Evolutionary conservation across 2,797 vertebrate species (phyloP).

Genomic region (Coluber constrictor): DNA sequence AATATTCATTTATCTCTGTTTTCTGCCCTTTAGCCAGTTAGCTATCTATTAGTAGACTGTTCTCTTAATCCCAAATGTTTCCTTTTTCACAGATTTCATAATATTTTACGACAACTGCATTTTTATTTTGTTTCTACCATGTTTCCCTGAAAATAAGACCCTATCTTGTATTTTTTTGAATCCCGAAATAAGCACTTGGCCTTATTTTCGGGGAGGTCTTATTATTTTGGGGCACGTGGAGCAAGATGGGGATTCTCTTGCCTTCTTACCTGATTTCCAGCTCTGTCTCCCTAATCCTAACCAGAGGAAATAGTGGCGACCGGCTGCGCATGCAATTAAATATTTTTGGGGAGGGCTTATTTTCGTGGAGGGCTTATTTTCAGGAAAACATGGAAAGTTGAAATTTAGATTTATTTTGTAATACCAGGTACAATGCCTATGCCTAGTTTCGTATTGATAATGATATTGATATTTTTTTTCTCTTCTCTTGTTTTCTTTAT

Average conservation of each 20-base stretch:
- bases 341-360: too few relatives aligned
- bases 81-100: not conserved
- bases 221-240: too few relatives aligned
- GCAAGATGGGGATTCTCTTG: too few relatives aligned
- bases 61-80: not conserved
- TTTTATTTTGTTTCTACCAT: not conserved
- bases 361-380: too few relatives aligned
- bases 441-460: not conserved
- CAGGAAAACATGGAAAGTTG: not conserved
- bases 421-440: not conserved
- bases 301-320: too few relatives aligned
- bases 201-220: too few relatives aligned
- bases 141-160: too few relatives aligned
- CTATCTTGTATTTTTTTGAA: too few relatives aligned
- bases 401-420: not conserved
- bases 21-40: not conserved
- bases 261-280: too few relatives aligned
- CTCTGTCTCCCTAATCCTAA: too few relatives aligned
- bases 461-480: not conserved
- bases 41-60: not conserved
- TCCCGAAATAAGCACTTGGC: too few relatives aligned
- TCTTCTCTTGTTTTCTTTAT: not conserved
- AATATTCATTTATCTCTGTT: not conserved
- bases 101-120: not conserved
- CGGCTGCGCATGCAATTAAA: too few relatives aligned